Base-by-base conservation (phyloP, 1,140 invertebrate species). In the Palaemon carinicauda region DNA sequence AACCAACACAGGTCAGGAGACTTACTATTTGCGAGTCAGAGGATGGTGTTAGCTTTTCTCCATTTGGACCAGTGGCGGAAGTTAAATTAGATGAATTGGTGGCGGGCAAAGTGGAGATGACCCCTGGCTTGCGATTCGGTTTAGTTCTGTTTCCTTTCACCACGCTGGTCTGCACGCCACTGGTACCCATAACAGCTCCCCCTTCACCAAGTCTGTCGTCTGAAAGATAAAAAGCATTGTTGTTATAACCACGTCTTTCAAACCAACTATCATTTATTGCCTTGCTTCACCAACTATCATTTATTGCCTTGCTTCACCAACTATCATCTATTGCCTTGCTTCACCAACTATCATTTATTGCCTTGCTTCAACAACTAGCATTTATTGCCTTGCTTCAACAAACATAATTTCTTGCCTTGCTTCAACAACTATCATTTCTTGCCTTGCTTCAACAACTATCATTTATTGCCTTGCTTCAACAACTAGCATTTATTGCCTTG, bases 21-120 rank as follows among this genome's bases (percentile, higher is more conserved):
- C 77, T 86, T 27, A 86, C 83, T 54, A 78, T 86, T 74, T 80
- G 77, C n/a, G 77, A 65, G 21, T 86, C 83, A 15, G 33, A 71
- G 75, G 83, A 53, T 53, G 27, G 24, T 3, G 77, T 86, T 12
- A 24, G 15, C 83, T 86, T 86, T 24, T 86, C 83, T 10, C 27
- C 33, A 53, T 77, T 74, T 60, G 69, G 33, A 33, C 75, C 50
- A 78, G 56, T 19, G 69, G 33, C 14, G 14, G 77, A 15, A 33
- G 77, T 52, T 50, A 79, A 51, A 51, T 51, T 65, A 29, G 83
- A 29, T 19, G 83, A 24, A 17, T 65, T 51, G 21, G 83, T 71
- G 56, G 83, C 71, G 17, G 83, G 65, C 19, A 79, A 41, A 31
- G 65, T 50, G 29, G 83, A 52, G 27, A 65, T 56, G 51, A 78